Conservation (phyloP, 1,140 invertebrate species). For the Pseudobourletiella spinata region DNA sequence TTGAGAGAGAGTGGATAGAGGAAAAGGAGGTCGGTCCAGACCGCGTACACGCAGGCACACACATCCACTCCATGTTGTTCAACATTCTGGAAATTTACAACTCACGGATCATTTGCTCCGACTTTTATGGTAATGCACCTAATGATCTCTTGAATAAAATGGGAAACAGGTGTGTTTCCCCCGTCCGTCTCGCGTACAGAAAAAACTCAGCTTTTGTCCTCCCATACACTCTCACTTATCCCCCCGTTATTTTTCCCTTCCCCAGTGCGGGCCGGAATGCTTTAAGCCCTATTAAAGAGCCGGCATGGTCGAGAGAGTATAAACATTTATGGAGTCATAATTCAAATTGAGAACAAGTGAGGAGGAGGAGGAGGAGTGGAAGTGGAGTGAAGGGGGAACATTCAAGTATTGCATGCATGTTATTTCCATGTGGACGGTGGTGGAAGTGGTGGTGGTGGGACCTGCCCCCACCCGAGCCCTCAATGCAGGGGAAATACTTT, state of each 20-base stretch:
- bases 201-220: not conserved
- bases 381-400: too few species aligned
- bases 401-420: too few species aligned
- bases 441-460: too few species aligned
- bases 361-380: too few species aligned
- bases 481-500: too few species aligned
- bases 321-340: not conserved
- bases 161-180: not conserved
- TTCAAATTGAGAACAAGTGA: not conserved
- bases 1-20: not conserved
- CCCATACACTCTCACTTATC: too few species aligned
- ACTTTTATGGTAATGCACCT: slow-evolving; percentile 8
- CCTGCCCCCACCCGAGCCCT: too few species aligned
- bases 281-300: not conserved
- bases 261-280: not conserved
- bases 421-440: too few species aligned
- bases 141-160: slow-evolving; percentile 9
- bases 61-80: not conserved
- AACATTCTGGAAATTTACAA: slow-evolving; percentile 8
- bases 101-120: slow-evolving; percentile 7
- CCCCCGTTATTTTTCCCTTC: not conserved
- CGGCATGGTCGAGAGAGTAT: not conserved
- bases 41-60: too few species aligned
- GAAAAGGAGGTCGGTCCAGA: not conserved
- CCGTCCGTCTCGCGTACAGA: not conserved